phyloP scores from a whole-genome alignment of 2,113 vertebrate genomes.

The Empidonax traillii region DNA sequence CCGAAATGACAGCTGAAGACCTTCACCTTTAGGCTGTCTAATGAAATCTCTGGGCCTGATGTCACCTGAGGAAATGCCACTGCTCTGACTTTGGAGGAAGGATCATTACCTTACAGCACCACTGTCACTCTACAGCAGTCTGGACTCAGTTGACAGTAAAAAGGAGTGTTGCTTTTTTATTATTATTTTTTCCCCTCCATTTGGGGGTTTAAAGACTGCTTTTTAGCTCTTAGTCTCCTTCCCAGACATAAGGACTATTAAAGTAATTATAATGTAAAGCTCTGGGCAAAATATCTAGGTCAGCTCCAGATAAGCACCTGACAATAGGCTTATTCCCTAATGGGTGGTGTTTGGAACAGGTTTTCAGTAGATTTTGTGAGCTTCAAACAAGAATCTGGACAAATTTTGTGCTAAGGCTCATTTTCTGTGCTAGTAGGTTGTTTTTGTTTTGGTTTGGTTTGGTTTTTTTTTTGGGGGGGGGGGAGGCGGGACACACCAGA shows the following conservation, averaged over 20 bases:
- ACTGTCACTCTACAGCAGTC: neutral
- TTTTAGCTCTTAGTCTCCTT: neutral
- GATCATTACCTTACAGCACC: neutral
- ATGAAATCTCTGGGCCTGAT: neutral
- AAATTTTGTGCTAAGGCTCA: neutral
- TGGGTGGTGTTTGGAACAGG: neutral
- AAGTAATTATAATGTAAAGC: neutral
- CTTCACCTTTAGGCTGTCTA: neutral
- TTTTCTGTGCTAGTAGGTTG: neutral
- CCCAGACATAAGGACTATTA: neutral
- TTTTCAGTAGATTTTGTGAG: neutral
- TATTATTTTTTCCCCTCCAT: neutral
- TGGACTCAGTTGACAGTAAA: neutral
- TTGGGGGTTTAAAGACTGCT: neutral
- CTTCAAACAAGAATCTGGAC: neutral
- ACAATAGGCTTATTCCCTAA: neutral
- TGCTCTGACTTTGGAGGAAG: neutral
- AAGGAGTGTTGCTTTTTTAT: neutral
- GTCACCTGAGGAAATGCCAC: neutral
- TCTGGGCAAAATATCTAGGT: neutral
- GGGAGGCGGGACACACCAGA: neutral
- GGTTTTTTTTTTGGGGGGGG: neutral
- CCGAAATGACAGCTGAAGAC: neutral
- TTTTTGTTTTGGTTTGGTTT: no score
- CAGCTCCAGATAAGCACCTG: neutral